Evolutionary conservation across 2,113 vertebrate species (phyloP).

Genomic region (Apus apus): DNA sequence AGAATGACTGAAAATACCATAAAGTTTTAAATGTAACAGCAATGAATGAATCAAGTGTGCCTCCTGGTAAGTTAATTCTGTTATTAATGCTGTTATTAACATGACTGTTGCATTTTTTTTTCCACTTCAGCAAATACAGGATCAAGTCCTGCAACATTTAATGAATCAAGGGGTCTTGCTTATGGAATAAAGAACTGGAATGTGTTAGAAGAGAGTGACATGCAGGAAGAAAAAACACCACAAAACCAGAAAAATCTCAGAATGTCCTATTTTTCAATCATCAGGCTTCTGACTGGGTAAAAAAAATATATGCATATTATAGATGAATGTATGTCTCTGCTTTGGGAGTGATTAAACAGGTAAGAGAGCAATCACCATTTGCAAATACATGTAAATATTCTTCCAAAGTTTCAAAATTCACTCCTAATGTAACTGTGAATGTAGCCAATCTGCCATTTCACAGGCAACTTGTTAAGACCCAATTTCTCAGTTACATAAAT

Average conservation of each 20-base stretch:
- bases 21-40: not conserved
- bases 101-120: not conserved
- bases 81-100: not conserved
- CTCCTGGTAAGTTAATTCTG: not conserved
- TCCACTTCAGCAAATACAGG: not conserved
- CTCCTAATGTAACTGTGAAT: not conserved
- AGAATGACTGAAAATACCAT: not conserved
- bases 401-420: not conserved
- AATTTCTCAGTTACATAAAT: not conserved
- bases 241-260: not conserved
- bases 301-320: not conserved
- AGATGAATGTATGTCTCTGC: not conserved
- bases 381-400: not conserved
- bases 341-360: not conserved
- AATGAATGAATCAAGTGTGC: not conserved
- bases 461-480: not conserved
- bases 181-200: not conserved
- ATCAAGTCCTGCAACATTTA: not conserved
- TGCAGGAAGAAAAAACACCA: not conserved
- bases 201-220: not conserved
- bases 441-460: not conserved
- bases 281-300: not conserved
- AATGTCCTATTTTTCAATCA: not conserved
- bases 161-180: not conserved
- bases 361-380: not conserved